These are phyloP conservation scores for Pseudomugil tenellus DNA, from an alignment of 2,797 vertebrate genomes.

Conservation along the genomic window DNA sequence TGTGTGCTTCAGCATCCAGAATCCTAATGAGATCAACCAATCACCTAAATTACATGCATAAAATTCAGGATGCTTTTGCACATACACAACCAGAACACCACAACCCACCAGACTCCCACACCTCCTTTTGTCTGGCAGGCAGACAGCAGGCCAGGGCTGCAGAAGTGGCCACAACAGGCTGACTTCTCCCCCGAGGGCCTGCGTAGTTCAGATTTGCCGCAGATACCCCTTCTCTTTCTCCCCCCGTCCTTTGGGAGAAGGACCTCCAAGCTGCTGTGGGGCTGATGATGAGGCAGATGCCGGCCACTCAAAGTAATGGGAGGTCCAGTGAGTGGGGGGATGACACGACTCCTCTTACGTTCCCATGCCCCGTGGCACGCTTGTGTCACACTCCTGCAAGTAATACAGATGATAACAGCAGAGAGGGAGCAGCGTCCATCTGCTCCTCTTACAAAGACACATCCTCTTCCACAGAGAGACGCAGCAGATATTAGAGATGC, in stretches of 20 bases:
- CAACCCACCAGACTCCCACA: slow-evolving; percentile 50
- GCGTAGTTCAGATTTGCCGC: slow-evolving; percentile 59
- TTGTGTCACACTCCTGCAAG: slow-evolving; percentile 75
- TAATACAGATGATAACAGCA: slow-evolving; percentile 65
- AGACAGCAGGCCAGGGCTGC: slow-evolving; percentile 68
- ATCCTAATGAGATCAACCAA: slow-evolving; percentile 64
- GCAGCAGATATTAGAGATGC: slow-evolving; percentile 27
- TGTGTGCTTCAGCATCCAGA: slow-evolving; percentile 36
- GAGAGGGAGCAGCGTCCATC: slow-evolving; percentile 77
- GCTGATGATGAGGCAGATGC: slow-evolving; percentile 72
- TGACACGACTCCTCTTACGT: slow-evolving; percentile 69
- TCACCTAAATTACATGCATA: slow-evolving; percentile 58
- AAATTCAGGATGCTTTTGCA: slow-evolving; percentile 24
- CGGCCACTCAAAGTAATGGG: slow-evolving; percentile 59
- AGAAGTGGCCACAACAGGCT: slow-evolving; percentile 57
- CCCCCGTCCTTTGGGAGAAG: slow-evolving; percentile 63
- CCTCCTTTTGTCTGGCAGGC: slow-evolving; percentile 61
- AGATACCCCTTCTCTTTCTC: slow-evolving; percentile 40
- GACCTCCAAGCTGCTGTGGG: slow-evolving; percentile 65
- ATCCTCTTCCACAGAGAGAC: slow-evolving; percentile 33
- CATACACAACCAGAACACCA: slow-evolving; percentile 27
- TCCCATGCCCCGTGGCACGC: slow-evolving; percentile 81
- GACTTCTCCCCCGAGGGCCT: slow-evolving; percentile 66
- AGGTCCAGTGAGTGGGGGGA: slow-evolving; percentile 28
- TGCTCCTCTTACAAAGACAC: slow-evolving; percentile 70